Conservation (phyloP, 2,888 invertebrate species). For the Nomada ferruginata region DNA sequence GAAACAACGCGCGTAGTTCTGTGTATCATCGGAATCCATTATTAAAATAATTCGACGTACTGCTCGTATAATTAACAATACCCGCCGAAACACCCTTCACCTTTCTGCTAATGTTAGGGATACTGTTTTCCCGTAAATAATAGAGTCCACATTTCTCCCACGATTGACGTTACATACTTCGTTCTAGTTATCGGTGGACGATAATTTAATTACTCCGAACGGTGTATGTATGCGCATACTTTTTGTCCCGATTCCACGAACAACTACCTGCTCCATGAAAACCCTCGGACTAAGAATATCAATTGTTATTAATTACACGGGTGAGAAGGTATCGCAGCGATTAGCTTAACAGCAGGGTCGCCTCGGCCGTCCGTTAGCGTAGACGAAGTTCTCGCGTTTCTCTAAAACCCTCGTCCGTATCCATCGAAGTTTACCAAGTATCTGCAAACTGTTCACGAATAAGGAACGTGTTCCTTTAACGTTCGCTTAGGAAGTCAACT, state of each 20-base stretch:
- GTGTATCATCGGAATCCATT: slow-evolving; percentile 2
- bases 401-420: slow-evolving; percentile 14
- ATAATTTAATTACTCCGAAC: slow-evolving; percentile 18
- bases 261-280: slow-evolving; percentile 5
- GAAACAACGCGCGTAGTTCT: background rate
- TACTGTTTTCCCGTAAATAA: no score
- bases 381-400: slow-evolving; percentile 25
- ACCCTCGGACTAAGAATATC: background rate
- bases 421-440: slow-evolving; percentile 45
- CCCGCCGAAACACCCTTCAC: background rate
- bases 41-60: slow-evolving; percentile 5
- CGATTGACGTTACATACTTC: no score
- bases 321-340: slow-evolving; percentile 38
- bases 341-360: slow-evolving; percentile 43
- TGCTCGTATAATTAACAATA: slow-evolving; percentile 12
- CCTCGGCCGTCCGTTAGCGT: slow-evolving; percentile 32
- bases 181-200: background rate
- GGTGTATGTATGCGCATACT: background rate
- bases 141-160: background rate
- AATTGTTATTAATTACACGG: slow-evolving; percentile 16
- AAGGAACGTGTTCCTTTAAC: slow-evolving; percentile 52
- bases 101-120: background rate
- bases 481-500: slow-evolving; percentile 43
- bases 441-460: slow-evolving; percentile 54
- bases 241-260: slow-evolving; percentile 13